Evolutionary conservation across 2,797 vertebrate genomes (phyloP), one percentile per base, ranked within the genome.

Genomic region (Pantherophis vulpinus): DNA sequence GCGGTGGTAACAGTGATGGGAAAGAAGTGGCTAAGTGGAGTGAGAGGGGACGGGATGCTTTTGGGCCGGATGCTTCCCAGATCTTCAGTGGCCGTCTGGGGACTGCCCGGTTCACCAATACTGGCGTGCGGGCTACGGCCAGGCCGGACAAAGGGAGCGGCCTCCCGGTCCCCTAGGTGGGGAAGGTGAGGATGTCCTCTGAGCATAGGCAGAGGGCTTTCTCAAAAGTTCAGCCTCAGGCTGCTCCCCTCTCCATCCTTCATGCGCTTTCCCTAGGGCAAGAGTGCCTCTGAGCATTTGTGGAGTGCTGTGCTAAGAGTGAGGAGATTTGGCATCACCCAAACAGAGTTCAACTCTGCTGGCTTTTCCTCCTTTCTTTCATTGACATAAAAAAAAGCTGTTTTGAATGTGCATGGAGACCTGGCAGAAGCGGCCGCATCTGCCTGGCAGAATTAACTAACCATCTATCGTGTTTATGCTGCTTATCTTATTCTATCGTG

Each of bases 121-220:
- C 42, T 47, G 59, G 11, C n/a, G 18, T 32, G 23, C 3, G 58
- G 83, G 70, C 70, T 60, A 42, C n/a, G 74, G 42, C 27, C 42
- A 10, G 51, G 87, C 91, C 59, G 83, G 59, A 61, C 59, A 63
- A 91, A 63, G 59, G 83, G 91, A 63, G 83, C 90, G 29, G 74
- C 74, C 42, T 54, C 88, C 14, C 13, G 13, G n/a, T 25, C 74
- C 13, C 55, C 37, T 23, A 5, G 83, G n/a, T 42, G 58, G 58
- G 12, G 27, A 23, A 14, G 61, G 59, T 14, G 92, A 86, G 74
- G 74, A 79, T 9, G 20, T 59, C 42, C 42, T 79, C 92, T 83
- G 92, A 86, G 92, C 92, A 92, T 92, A 23, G 37, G 88, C 70
- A 92, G 88, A 83, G 74, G 20, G 74, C 74, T 83, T 25, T 83